Conservation (phyloP, 2,797 vertebrate species). For the Enoplosus armatus region DNA sequence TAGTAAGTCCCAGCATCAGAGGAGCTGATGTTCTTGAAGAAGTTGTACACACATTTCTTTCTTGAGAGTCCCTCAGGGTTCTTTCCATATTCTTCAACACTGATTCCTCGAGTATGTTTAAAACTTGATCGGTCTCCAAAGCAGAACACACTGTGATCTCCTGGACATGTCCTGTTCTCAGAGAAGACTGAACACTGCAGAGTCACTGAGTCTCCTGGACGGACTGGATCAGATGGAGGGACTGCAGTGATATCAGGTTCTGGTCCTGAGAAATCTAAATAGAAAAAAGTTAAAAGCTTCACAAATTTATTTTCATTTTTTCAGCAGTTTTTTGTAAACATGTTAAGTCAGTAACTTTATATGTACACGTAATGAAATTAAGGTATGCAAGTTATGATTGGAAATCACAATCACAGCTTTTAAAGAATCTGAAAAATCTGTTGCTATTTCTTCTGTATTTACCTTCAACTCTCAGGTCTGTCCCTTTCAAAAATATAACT, state of each 20-base stretch:
- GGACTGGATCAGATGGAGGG: background rate
- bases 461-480: constrained; percentile 45
- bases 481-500: background rate
- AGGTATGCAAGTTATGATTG: background rate
- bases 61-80: background rate
- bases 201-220: constrained; percentile 8
- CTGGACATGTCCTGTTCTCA: background rate
- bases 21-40: constrained; percentile 28
- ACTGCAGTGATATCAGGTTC: no score
- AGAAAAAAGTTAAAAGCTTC: no score
- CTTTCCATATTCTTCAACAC: background rate
- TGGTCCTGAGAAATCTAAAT: no score
- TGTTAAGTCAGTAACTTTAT: no score
- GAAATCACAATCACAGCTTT: background rate
- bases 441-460: background rate
- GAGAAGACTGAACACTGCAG: constrained; percentile 39
- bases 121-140: constrained; percentile 31
- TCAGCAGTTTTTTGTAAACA: no score
- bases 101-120: background rate
- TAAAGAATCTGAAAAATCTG: background rate
- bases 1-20: no score
- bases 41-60: constrained; percentile 44
- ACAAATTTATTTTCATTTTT: background rate
- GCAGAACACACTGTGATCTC: constrained; percentile 30
- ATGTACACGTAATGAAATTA: no score